Evolutionary conservation across 2,113 vertebrate genomes (phyloP).

Genomic region (Leucopsar rothschildi): DNA sequence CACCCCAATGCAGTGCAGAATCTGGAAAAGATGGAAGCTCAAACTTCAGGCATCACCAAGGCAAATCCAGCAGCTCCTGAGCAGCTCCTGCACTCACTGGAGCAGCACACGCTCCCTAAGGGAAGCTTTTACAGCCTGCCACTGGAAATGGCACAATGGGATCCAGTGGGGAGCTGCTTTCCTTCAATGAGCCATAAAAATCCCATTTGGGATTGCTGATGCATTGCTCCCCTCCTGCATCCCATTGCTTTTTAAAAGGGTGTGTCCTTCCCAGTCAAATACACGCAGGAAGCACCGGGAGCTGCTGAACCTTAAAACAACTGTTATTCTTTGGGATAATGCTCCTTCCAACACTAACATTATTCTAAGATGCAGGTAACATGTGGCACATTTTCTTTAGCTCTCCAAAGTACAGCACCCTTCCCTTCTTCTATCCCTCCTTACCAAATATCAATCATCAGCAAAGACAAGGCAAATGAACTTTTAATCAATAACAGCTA

Average conservation of each 20-base stretch:
- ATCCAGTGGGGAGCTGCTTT: slow-evolving; percentile 54
- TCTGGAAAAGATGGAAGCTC: background rate
- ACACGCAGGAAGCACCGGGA: background rate
- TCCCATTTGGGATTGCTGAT: slow-evolving; percentile 46
- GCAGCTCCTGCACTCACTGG: accelerated
- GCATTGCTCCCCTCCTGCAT: slow-evolving; percentile 20
- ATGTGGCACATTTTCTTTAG: slow-evolving; percentile 53
- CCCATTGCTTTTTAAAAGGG: slow-evolving; percentile 4
- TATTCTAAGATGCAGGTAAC: slow-evolving; percentile 69
- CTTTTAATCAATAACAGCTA: slow-evolving; percentile 82
- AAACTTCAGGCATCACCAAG: background rate
- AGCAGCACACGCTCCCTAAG: background rate
- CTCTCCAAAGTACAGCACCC: slow-evolving; percentile 56
- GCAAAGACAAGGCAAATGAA: slow-evolving; percentile 74
- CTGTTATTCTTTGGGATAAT: slow-evolving; percentile 7
- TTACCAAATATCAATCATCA: slow-evolving; percentile 74
- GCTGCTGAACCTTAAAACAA: slow-evolving; percentile 56
- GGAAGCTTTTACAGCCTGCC: background rate
- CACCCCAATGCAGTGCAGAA: background rate
- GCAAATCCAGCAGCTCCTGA: accelerated
- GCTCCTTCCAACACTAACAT: slow-evolving; percentile 61
- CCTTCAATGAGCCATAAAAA: slow-evolving; percentile 63
- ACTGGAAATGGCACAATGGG: background rate
- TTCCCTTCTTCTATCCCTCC: slow-evolving; percentile 51
- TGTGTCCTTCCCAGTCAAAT: background rate